Conservation (phyloP, 2,888 invertebrate genomes). For the Eudemis profundana region DNA sequence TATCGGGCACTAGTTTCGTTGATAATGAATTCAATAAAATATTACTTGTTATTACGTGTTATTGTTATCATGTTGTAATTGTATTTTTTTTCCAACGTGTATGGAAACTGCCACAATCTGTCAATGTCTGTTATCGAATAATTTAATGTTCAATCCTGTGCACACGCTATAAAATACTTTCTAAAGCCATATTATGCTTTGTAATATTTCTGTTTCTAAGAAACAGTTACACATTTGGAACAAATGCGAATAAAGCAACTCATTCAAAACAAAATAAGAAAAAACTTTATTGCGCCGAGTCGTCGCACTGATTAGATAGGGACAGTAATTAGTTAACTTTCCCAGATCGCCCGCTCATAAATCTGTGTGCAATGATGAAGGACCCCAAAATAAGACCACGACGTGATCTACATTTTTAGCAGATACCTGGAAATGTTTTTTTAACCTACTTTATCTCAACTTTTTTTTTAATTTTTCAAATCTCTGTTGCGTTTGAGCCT, state of each 20-base stretch:
- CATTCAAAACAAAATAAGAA: conserved; percentile 3
- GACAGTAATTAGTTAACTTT: conserved; percentile 24
- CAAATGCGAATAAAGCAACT: conserved; percentile 2
- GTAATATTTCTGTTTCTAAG: no score
- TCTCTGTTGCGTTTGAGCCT: neutral
- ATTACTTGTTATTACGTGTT: no score
- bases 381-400: conserved; percentile 15
- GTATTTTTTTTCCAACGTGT: no score
- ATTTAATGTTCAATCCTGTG: no score
- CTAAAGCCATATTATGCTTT: no score
- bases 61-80: no score
- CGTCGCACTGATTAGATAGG: conserved; percentile 14
- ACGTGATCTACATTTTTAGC: conserved; percentile 19
- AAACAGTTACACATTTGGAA: no score
- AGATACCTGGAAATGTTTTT: conserved; percentile 9
- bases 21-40: no score
- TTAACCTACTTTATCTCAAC: neutral
- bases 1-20: no score
- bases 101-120: no score
- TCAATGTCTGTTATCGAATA: no score
- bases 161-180: no score
- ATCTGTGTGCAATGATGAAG: conserved; percentile 23
- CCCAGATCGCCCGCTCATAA: conserved; percentile 27
- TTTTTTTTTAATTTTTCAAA: neutral
- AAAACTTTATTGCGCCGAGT: neutral